These are phyloP conservation scores for Branchinecta sandiegonensis DNA, from an alignment of 2,888 invertebrate species.

Conservation along the genomic window DNA sequence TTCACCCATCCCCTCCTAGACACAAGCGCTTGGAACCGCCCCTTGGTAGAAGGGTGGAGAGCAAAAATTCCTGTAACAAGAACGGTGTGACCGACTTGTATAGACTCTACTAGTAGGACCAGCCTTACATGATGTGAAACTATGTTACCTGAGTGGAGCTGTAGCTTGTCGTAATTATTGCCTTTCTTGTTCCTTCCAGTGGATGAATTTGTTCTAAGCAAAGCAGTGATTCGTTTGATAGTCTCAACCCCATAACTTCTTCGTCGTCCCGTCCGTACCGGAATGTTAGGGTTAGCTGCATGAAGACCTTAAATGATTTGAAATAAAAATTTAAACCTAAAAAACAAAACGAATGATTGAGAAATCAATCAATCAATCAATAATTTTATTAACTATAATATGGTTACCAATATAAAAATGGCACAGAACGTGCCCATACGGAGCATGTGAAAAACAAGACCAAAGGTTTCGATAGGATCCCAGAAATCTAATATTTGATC, in stretches of 20 bases:
- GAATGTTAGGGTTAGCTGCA: conserved; percentile 59
- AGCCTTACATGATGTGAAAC: neutral
- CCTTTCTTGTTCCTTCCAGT: conserved; percentile 28
- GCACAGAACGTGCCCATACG: no score
- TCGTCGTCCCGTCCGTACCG: conserved; percentile 94
- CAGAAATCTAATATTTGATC: no score
- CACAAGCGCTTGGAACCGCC: no score
- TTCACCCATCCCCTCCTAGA: no score
- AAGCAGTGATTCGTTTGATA: conserved; percentile 93
- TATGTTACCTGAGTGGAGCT: conserved; percentile 59
- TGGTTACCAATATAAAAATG: no score
- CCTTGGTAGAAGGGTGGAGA: no score
- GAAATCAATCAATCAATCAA: no score
- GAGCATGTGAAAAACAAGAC: no score
- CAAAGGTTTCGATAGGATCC: no score
- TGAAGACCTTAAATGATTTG: conserved; percentile 19
- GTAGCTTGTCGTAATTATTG: conserved; percentile 39
- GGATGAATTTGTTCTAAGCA: conserved; percentile 77
- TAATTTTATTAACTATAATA: no score
- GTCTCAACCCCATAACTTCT: conserved; percentile 93
- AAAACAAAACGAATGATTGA: no score
- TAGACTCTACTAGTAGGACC: neutral
- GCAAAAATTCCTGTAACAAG: neutral
- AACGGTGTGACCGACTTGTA: neutral
- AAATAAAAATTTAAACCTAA: no score